phyloP scores from a whole-genome alignment of 2,888 invertebrate genomes.

The Tenthredo notha region DNA sequence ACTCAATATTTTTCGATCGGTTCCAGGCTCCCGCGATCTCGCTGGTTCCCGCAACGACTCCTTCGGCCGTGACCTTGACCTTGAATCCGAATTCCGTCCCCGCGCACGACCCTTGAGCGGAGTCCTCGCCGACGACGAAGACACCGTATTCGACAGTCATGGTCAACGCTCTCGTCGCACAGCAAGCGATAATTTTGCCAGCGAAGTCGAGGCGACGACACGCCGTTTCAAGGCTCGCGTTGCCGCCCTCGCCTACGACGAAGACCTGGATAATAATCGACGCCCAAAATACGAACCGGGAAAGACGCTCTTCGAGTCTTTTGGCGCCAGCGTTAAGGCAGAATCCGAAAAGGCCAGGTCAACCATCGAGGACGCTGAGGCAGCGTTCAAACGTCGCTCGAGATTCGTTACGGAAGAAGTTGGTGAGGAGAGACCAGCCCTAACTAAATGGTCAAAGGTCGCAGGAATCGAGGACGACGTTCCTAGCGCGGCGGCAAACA shows the following conservation, averaged over 20 bases:
- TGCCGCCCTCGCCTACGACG: conserved; percentile 82
- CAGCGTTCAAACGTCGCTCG: conserved; percentile 79
- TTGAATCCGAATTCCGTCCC: conserved; percentile 72
- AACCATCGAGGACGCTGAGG: conserved; percentile 80
- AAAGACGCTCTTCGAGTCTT: conserved; percentile 84
- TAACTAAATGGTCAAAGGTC: conserved; percentile 85
- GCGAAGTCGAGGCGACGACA: conserved; percentile 78
- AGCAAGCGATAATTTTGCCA: conserved; percentile 77
- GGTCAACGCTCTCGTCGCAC: conserved; percentile 77
- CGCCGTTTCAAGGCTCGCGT: conserved; percentile 79
- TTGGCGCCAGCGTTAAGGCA: conserved; percentile 77
- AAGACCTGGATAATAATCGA: conserved; percentile 83
- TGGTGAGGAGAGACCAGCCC: conserved; percentile 79
- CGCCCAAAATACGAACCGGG: conserved; percentile 82
- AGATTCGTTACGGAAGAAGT: conserved; percentile 67
- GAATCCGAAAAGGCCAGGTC: conserved; percentile 64
- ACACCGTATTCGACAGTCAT: conserved; percentile 84
- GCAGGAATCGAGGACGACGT: conserved; percentile 72
- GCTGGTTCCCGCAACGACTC: conserved; percentile 71
- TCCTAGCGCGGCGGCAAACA: conserved; percentile 81
- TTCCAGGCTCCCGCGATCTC: conserved; percentile 76
- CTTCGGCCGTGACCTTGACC: conserved; percentile 73
- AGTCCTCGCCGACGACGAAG: conserved; percentile 77
- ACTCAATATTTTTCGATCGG: conserved; percentile 50
- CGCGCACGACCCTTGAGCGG: conserved; percentile 65